phyloP scores from a whole-genome alignment of 2,113 vertebrate genomes.

The Oenanthe oenanthe region DNA sequence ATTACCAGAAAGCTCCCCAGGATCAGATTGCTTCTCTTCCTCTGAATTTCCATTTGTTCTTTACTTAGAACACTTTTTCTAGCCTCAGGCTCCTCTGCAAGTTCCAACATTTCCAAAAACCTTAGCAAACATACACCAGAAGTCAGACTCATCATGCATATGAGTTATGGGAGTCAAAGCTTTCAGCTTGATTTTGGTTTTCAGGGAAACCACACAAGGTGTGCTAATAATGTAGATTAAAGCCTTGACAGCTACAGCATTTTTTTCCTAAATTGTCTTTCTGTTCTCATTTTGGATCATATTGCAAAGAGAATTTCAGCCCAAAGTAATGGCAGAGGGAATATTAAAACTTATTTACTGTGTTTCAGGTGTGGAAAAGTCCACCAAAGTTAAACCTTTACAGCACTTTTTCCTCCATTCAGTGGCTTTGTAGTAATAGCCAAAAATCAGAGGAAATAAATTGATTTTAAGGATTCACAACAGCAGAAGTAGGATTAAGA shows the following conservation, averaged over 20 bases:
- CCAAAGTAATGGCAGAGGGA: neutral
- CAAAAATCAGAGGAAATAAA: neutral
- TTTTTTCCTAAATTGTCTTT: neutral
- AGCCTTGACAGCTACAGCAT: neutral
- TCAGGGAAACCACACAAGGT: conserved; percentile 27
- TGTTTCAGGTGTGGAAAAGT: neutral
- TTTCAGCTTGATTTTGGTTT: neutral
- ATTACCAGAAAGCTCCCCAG: neutral
- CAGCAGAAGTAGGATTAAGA: neutral
- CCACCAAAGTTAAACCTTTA: neutral
- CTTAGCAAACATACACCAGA: neutral
- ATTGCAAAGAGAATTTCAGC: neutral
- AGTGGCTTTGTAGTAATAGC: neutral
- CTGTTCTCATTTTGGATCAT: neutral
- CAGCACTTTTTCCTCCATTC: neutral
- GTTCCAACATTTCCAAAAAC: neutral
- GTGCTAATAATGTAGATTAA: neutral
- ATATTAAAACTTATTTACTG: neutral
- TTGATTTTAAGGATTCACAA: neutral
- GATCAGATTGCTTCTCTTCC: neutral
- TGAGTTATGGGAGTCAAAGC: neutral
- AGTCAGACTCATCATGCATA: neutral
- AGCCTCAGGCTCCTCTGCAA: neutral
- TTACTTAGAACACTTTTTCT: neutral
- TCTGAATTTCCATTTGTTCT: neutral